A percentile compares a stretch with the other conserved stretches of the same genome.
Conservation (phyloP, 2,797 vertebrate genomes). For the Tokudaia muenninki region DNA sequence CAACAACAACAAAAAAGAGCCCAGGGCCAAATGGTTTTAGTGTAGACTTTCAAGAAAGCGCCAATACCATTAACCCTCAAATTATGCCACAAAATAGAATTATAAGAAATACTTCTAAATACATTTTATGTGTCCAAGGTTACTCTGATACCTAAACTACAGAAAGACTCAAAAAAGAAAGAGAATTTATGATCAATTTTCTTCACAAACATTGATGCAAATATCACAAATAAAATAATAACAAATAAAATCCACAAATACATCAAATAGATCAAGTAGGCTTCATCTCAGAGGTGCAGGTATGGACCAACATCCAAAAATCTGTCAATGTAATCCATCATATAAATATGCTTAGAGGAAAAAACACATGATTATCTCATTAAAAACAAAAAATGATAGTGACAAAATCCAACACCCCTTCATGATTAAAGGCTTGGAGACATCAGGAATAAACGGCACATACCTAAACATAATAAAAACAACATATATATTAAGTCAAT, state of each 20-base stretch:
- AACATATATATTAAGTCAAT: background rate
- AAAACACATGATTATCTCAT: background rate
- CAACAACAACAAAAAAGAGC: too few relatives aligned
- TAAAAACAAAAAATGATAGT: background rate
- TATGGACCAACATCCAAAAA: background rate
- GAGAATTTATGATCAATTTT: background rate
- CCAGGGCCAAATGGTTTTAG: background rate
- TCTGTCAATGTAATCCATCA: background rate
- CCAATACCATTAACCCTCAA: background rate
- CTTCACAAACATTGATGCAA: background rate
- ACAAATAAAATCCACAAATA: background rate
- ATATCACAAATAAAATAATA: background rate
- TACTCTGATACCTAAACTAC: background rate
- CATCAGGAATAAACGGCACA: background rate
- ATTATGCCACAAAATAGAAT: background rate
- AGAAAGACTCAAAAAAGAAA: background rate
- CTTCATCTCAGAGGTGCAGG: background rate
- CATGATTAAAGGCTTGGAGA: background rate
- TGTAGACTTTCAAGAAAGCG: background rate
- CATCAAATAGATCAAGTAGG: background rate
- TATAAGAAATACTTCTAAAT: background rate
- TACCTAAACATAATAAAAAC: background rate
- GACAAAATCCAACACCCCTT: background rate
- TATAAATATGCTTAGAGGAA: background rate
- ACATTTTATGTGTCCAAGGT: background rate